Percentiles rank a stretch among this genome's conserved stretches.
These are phyloP conservation scores for Cuculus canorus DNA, from an alignment of 2,797 vertebrate species.

Conservation along the genomic window DNA sequence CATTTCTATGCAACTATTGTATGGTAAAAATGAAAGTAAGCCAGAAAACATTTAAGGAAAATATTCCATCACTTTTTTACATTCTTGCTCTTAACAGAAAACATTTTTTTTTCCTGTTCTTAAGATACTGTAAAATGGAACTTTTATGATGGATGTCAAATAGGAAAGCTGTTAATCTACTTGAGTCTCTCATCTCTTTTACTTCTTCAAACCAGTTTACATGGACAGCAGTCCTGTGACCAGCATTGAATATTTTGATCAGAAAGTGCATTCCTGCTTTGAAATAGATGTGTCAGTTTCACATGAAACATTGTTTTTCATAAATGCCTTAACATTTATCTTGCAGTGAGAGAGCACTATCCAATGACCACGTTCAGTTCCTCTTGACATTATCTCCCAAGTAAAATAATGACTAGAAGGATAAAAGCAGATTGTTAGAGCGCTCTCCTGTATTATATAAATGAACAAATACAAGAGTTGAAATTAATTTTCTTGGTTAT, in stretches of 20 bases:
- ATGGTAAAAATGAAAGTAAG: background rate
- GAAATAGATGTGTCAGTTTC: constrained; percentile 60
- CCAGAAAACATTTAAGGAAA: background rate
- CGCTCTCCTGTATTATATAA: background rate
- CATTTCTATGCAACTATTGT: background rate
- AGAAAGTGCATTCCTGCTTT: constrained; percentile 63
- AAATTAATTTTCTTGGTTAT: background rate
- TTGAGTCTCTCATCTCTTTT: constrained; percentile 18
- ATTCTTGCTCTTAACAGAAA: background rate
- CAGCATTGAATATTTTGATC: constrained; percentile 51
- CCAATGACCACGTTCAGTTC: constrained; percentile 62
- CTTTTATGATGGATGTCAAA: background rate
- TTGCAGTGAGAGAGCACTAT: constrained; percentile 67
- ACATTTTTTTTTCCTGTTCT: background rate
- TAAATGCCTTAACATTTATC: constrained; percentile 69
- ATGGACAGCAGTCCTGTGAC: constrained; percentile 25
- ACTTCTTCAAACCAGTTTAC: constrained; percentile 15
- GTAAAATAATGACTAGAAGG: constrained; percentile 52
- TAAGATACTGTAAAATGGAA: background rate
- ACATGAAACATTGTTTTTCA: constrained; percentile 69
- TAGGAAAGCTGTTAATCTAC: constrained; percentile 6
- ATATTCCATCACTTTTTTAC: background rate
- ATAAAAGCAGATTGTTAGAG: constrained; percentile 47
- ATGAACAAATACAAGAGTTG: background rate
- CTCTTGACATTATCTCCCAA: constrained; percentile 64